Evolutionary conservation across 2,888 invertebrate species (phyloP), one percentile per base, ranked within the genome.

Genomic region (Elmis aenea): DNA sequence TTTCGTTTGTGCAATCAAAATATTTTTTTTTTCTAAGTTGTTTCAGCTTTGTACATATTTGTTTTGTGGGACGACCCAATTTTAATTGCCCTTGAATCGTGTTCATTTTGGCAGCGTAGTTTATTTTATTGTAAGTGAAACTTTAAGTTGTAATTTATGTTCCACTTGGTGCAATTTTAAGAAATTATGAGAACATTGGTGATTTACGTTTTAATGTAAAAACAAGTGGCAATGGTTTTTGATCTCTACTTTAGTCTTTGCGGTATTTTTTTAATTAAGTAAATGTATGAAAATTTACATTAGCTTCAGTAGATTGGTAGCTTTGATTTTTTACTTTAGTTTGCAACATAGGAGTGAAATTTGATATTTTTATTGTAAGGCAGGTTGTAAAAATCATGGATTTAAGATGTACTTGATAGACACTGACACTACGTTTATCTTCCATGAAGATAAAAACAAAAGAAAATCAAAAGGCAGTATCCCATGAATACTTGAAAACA

Each of bases 171-270:
- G 46, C 42, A 40, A 46, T 46, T 15, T 16, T 16, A 11, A 26
- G 18, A 33, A 12, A 28, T 32, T 36, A 38, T 24, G 26, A 26
- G 37, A 32, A 40, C 36, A 42, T 34, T 31, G 28, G 28, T 31
- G 32, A 13, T 27, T 29, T 35, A 44, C 22, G 18, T 47, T 43
- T 43, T 35, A 42, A 46, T 42, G 40, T 39, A 26, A 46, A 54
- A 57, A 61, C 57, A 62, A 58, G 64, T 64, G 64, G 66, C 66
- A 66, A 66, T 66, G 62, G 55, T 59, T 58, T 18, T 64, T 66
- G 64, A 64, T 64, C 64, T 64, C 64, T 61, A 52, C 58, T 58
- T 49, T 55, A 52, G 51, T 48, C 45, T 50, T 42, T 37, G 27
- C 33, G 40, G 31, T 32, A 29, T 12, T 25, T 39, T 29, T 33